Percentiles rank a stretch among this genome's conserved stretches.
Evolutionary conservation across 1,140 invertebrate species (phyloP).

Genomic region (Drosophila rufa): DNA sequence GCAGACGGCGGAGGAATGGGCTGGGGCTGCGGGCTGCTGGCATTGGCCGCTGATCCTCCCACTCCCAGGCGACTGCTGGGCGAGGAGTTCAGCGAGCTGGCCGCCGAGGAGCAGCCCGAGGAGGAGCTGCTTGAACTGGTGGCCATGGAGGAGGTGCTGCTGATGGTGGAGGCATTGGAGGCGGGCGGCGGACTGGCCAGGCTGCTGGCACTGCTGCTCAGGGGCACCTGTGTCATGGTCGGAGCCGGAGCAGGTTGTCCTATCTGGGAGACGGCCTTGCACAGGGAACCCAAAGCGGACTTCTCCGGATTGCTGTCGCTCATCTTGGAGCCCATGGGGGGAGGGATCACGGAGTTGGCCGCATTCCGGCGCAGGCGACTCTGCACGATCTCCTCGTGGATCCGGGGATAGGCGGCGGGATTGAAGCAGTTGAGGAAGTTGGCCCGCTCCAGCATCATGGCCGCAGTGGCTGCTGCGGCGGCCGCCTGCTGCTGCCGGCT

Average conservation of each 20-base stretch:
- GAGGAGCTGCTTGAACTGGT: constrained; percentile 59
- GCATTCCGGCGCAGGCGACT: constrained; percentile 72
- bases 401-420: constrained; percentile 81
- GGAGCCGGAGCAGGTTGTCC: constrained; percentile 81
- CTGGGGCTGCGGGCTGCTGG: constrained; percentile 79
- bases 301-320: constrained; percentile 57
- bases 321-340: constrained; percentile 40
- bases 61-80: constrained; percentile 64
- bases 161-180: constrained; percentile 75
- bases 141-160: constrained; percentile 52
- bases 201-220: constrained; percentile 59
- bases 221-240: constrained; percentile 27
- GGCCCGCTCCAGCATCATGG: constrained; percentile 83
- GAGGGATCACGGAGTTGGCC: constrained; percentile 46
- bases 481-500: constrained; percentile 80
- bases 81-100: constrained; percentile 79
- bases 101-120: constrained; percentile 72
- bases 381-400: constrained; percentile 84
- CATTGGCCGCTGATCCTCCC: constrained; percentile 45
- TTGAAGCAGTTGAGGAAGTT: constrained; percentile 84
- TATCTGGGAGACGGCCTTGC: constrained; percentile 88
- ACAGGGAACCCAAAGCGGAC: constrained; percentile 86
- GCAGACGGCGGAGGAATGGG: constrained; percentile 82
- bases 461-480: constrained; percentile 76
- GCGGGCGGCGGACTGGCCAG: constrained; percentile 74